Evolutionary conservation across 2,888 invertebrate genomes (phyloP).

Genomic region (Ectobius pallidus): DNA sequence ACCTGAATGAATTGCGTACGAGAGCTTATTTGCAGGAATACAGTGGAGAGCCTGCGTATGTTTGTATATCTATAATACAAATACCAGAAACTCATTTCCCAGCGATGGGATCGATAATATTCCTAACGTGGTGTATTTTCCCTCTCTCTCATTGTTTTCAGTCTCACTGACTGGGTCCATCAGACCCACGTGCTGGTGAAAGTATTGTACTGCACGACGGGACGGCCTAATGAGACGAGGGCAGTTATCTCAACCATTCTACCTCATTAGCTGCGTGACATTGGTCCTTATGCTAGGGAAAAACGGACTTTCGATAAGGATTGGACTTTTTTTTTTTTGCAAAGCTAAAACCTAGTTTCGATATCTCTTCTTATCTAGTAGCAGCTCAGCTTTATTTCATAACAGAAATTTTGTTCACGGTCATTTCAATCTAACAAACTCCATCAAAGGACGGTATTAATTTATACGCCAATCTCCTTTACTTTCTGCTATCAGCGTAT

Average conservation of each 20-base stretch:
- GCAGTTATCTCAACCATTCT: constrained; percentile 38
- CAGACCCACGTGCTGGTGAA: constrained; percentile 11
- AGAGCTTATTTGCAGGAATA: constrained; percentile 9
- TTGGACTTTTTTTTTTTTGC: neutral
- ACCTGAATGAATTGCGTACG: constrained; percentile 3
- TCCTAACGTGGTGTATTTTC: constrained; percentile 8
- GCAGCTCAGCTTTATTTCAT: constrained; percentile 5
- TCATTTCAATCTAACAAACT: neutral
- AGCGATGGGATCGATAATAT: constrained; percentile 26
- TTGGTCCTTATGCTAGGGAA: neutral
- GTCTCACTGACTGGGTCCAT: constrained; percentile 22
- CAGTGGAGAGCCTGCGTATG: constrained; percentile 16
- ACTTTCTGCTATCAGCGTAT: no score
- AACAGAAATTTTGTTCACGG: neutral
- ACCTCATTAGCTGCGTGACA: constrained; percentile 32
- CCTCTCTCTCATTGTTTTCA: constrained; percentile 28
- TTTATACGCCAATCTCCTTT: no score
- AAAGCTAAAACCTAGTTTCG: neutral
- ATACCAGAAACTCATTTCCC: constrained; percentile 30
- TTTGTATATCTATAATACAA: no score
- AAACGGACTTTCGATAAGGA: neutral
- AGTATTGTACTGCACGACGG: constrained; percentile 20
- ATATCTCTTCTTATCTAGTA: neutral
- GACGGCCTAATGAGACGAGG: constrained; percentile 31
- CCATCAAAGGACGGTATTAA: no score